These are phyloP conservation scores for Stenodera caucasica DNA, from an alignment of 2,888 invertebrate species.

Conservation along the genomic window DNA sequence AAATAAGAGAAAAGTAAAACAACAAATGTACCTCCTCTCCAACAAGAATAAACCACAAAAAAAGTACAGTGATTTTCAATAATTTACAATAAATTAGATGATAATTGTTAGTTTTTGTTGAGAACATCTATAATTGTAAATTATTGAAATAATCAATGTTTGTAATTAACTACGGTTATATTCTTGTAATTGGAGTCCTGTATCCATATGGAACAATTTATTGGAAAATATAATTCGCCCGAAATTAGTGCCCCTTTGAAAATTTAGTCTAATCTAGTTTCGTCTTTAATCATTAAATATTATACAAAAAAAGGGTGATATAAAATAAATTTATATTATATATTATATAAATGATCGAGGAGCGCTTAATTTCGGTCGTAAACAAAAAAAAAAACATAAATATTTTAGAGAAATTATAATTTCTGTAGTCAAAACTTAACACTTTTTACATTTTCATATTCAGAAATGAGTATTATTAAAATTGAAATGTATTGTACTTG, in stretches of 20 bases:
- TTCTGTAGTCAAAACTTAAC: slow-evolving; percentile 46
- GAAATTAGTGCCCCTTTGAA: slow-evolving; percentile 34
- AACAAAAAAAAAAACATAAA: neutral
- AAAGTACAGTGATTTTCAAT: slow-evolving; percentile 3
- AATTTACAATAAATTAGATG: slow-evolving; percentile 1
- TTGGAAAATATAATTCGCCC: slow-evolving; percentile 37
- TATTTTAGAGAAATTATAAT: slow-evolving; percentile 17
- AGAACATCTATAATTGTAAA: neutral
- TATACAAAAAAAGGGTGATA: slow-evolving; percentile 41
- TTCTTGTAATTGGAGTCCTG: slow-evolving; percentile 27
- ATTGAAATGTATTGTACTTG: slow-evolving; percentile 51
- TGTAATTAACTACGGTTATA: slow-evolving; percentile 19
- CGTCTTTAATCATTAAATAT: slow-evolving; percentile 39
- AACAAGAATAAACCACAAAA: slow-evolving; percentile 31
- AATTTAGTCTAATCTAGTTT: slow-evolving; percentile 45
- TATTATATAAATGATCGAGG: neutral
- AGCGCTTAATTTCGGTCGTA: neutral
- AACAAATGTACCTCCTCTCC: slow-evolving; percentile 35
- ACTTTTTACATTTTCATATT: slow-evolving; percentile 52
- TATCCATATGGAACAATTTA: slow-evolving; percentile 8
- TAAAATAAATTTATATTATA: slow-evolving; percentile 33
- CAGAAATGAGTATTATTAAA: slow-evolving; percentile 49
- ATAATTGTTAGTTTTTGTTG: slow-evolving; percentile 14
- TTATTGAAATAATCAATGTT: slow-evolving; percentile 14
- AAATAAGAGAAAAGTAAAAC: slow-evolving; percentile 35